phyloP scores from a whole-genome alignment of 2,113 vertebrate genomes.

The Semicossyphus pulcher region DNA sequence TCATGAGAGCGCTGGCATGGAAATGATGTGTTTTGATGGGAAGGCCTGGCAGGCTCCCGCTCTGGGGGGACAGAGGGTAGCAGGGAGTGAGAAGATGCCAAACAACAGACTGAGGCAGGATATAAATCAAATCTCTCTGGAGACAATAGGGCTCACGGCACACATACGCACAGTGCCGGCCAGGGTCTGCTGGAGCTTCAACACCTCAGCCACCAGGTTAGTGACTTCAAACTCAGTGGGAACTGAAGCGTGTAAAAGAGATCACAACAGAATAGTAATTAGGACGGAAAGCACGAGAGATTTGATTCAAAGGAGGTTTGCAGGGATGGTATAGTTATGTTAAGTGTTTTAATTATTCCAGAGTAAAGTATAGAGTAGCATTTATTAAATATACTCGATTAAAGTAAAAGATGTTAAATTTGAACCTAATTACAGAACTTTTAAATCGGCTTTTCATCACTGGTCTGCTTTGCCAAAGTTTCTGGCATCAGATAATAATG shows the following conservation, averaged over 20 bases:
- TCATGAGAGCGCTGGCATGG: slow-evolving; percentile 46
- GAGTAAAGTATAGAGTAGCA: too few relatives aligned
- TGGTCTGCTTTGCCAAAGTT: background rate
- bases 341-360: background rate
- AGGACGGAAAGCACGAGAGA: slow-evolving; percentile 4
- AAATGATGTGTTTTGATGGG: slow-evolving; percentile 73
- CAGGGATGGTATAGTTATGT: slow-evolving; percentile 4
- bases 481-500: background rate
- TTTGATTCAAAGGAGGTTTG: slow-evolving; percentile 4
- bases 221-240: slow-evolving; percentile 54
- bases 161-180: slow-evolving; percentile 36
- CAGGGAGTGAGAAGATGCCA: slow-evolving; percentile 67
- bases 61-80: slow-evolving; percentile 62
- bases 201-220: slow-evolving; percentile 57
- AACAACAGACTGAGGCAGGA: slow-evolving; percentile 75
- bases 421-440: too few relatives aligned
- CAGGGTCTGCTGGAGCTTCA: slow-evolving; percentile 39
- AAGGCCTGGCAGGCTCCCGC: slow-evolving; percentile 51
- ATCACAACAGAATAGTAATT: slow-evolving; percentile 49
- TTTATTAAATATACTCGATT: too few relatives aligned
- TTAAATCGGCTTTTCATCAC: background rate
- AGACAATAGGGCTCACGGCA: slow-evolving; percentile 61
- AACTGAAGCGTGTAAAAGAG: slow-evolving; percentile 47
- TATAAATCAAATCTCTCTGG: slow-evolving; percentile 79
- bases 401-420: too few relatives aligned